A percentile compares a stretch with the other conserved stretches of the same genome.
Conservation (phyloP, 2,888 invertebrate genomes). For the Cotesia congregata region DNA sequence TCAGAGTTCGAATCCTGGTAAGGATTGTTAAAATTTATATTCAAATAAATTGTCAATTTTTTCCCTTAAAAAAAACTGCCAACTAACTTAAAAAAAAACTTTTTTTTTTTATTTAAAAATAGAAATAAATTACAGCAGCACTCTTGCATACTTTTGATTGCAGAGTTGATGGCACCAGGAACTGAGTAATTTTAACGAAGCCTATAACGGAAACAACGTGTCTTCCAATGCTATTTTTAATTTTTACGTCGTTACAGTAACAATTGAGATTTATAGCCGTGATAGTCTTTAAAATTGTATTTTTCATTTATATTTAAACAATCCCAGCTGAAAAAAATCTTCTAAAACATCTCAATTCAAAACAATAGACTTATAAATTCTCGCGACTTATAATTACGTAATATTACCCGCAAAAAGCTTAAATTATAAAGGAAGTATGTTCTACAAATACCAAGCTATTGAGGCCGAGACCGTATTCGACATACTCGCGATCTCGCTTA, state of each 20-base stretch:
- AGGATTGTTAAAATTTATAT: no score
- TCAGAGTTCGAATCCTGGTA: no score
- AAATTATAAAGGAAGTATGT: not conserved
- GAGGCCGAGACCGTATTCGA: conserved; percentile 31
- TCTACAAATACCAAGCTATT: conserved; percentile 21
- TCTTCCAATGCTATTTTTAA: conserved; percentile 11
- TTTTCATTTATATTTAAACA: not conserved
- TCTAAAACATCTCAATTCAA: not conserved
- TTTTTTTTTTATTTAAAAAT: not conserved
- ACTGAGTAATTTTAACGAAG: conserved; percentile 35
- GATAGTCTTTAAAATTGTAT: conserved; percentile 2
- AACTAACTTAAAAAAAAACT: not conserved
- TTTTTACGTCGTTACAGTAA: conserved; percentile 11
- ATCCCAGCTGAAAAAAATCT: not conserved
- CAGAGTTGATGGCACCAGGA: conserved; percentile 29
- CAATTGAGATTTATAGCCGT: conserved; percentile 24
- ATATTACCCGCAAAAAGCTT: not conserved
- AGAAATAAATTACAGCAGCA: not conserved
- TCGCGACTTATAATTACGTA: not conserved
- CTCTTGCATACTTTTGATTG: not conserved
- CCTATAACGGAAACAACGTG: conserved; percentile 28
- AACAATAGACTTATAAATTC: not conserved
- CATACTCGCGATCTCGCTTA: conserved; percentile 17
- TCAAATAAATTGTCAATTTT: no score
- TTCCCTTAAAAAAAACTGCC: no score